These are phyloP conservation scores for Cosmia pyralina DNA, from an alignment of 2,888 invertebrate species.

Conservation along the genomic window DNA sequence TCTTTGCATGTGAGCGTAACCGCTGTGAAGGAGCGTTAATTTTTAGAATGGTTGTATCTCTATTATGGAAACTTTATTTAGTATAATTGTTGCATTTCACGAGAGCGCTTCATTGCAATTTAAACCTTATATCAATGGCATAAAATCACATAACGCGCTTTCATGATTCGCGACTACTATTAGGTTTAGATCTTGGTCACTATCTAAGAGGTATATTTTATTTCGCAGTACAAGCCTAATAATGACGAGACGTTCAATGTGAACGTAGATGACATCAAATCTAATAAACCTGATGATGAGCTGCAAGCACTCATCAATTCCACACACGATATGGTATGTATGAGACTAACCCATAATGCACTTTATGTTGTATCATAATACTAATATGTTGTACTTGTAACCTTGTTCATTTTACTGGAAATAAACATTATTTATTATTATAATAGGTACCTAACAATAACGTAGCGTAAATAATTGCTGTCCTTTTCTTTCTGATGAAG, in stretches of 20 bases:
- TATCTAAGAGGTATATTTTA: background rate
- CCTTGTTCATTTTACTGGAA: too few species aligned
- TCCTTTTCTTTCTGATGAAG: background rate
- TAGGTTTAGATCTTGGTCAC: background rate
- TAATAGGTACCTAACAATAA: background rate
- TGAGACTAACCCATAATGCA: background rate
- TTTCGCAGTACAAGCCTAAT: constrained; percentile 87
- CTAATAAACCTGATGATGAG: constrained; percentile 85
- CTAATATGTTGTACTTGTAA: too few species aligned
- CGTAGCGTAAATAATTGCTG: background rate
- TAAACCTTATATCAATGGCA: background rate
- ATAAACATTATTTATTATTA: too few species aligned
- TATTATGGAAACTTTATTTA: too few species aligned
- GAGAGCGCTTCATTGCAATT: background rate
- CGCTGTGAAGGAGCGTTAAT: too few species aligned
- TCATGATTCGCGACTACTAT: too few species aligned
- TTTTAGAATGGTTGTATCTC: too few species aligned
- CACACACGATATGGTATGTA: constrained; percentile 91
- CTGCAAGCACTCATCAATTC: constrained; percentile 91
- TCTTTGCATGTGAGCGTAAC: too few species aligned
- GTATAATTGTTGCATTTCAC: background rate
- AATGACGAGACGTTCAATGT: constrained; percentile 87
- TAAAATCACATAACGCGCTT: background rate
- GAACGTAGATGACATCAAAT: constrained; percentile 83
- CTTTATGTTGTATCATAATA: too few species aligned